These are phyloP conservation scores for Sphaerophoria taeniata DNA, from an alignment of 2,888 invertebrate genomes.

Conservation along the genomic window DNA sequence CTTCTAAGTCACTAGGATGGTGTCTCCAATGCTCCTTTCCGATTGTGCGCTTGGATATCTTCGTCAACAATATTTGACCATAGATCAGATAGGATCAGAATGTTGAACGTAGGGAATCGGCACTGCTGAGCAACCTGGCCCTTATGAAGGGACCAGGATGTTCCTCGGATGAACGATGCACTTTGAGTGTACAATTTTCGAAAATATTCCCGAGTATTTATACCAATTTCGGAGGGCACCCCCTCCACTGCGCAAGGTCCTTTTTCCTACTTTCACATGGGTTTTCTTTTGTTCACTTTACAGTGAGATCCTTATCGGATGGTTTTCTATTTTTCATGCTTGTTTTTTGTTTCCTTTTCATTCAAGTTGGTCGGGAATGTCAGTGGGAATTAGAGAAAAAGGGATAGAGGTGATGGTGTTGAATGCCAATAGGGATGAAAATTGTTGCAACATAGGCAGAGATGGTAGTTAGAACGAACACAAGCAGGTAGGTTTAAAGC, in stretches of 20 bases:
- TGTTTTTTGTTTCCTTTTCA: conserved; percentile 36
- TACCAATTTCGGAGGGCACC: conserved; percentile 40
- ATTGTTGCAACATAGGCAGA: conserved; percentile 48
- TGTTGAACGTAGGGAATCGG: conserved; percentile 17
- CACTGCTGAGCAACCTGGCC: conserved; percentile 41
- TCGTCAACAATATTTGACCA: conserved; percentile 36
- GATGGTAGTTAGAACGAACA: conserved; percentile 27
- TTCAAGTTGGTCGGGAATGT: conserved; percentile 54
- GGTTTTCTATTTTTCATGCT: conserved; percentile 51
- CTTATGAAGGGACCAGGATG: conserved; percentile 59
- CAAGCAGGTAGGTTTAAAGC: conserved; percentile 23
- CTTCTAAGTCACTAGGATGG: conserved; percentile 64
- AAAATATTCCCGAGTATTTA: conserved; percentile 56
- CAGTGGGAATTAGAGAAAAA: conserved; percentile 45
- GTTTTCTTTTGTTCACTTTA: conserved; percentile 11
- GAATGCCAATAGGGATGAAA: conserved; percentile 54
- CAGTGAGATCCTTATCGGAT: conserved; percentile 66
- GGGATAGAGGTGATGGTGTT: conserved; percentile 33
- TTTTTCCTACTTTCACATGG: conserved; percentile 47
- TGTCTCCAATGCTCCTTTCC: conserved; percentile 65
- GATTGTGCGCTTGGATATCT: conserved; percentile 37
- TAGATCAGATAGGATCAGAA: not conserved
- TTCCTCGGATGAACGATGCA: conserved; percentile 69
- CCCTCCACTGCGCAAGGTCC: conserved; percentile 62
- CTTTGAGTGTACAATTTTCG: conserved; percentile 61